phyloP scores from a whole-genome alignment of 2,797 vertebrate genomes.

The Coranthus polyacanthus region DNA sequence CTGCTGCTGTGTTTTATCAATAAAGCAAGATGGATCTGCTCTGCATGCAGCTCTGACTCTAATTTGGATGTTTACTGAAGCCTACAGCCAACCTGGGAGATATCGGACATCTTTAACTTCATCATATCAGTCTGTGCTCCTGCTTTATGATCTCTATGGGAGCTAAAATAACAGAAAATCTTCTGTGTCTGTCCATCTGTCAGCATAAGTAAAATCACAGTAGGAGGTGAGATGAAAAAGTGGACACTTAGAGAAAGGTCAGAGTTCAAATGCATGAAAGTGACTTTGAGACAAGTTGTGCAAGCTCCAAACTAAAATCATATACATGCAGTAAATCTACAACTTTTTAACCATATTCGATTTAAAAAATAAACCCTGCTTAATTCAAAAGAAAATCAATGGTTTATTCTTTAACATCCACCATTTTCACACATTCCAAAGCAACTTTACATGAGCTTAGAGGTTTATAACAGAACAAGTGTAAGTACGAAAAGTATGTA shows the following conservation, averaged over 20 bases:
- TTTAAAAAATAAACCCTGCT: no score
- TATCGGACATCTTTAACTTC: slow-evolving; percentile 24
- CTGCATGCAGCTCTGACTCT: slow-evolving; percentile 22
- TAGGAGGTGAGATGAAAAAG: no score
- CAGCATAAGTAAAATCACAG: neutral
- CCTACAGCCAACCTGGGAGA: slow-evolving; percentile 30
- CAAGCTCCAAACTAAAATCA: neutral
- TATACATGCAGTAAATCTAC: neutral
- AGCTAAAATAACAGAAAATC: slow-evolving; percentile 2
- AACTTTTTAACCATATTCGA: no score
- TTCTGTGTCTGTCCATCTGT: neutral
- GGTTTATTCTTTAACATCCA: no score
- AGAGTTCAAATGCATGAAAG: neutral
- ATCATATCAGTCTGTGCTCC: slow-evolving; percentile 8
- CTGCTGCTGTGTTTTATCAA: slow-evolving; percentile 45
- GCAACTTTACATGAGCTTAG: no score
- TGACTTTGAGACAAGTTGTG: neutral
- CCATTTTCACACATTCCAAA: no score
- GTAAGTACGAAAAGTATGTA: no score
- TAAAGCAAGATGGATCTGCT: slow-evolving; percentile 56
- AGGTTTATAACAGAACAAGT: no score
- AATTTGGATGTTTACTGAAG: slow-evolving; percentile 55
- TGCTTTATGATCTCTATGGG: slow-evolving; percentile 10
- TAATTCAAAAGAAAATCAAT: no score
- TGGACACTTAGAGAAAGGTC: neutral